Evolutionary conservation across 2,888 invertebrate genomes (phyloP), one percentile per base, ranked within the genome.

Genomic region (Scaptomyza cyrtandrae): DNA sequence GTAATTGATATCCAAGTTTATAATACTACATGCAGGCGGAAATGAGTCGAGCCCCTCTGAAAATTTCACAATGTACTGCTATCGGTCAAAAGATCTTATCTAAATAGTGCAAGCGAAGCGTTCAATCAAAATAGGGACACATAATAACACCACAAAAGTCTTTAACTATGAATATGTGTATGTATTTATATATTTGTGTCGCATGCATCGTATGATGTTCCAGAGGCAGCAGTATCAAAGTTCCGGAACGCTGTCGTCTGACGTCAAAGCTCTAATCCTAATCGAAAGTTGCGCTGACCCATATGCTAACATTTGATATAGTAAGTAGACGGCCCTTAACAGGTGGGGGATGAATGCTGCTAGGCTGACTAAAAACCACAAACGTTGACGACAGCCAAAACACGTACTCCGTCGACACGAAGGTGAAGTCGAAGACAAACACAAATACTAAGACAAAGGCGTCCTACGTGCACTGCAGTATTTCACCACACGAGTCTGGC

Each of bases 381-480:
- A 53, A 35, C 24, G 11, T n/a, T 13, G 11, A 69, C 60, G 58
- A 55, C 49, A 46, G 31, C 45, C 14, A 24, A 27, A 59, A 55
- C 67, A 79, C 75, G 79, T 79, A 79, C 67, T 64, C 79, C 75
- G 11, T 5, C 11, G 11, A n/a, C 35, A 9, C n/a, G 35, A 50
- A 50, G 24, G 52, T 52, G 52, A 27, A 37, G 14, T 24, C 37
- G 19, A 49, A 19, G 33, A n/a, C 49, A 33, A 50, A n/a, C n/a
- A 37, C 11, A 11, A n/a, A 52, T 11, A 37, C 24, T 10, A 9
- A 35, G 13, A 13, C 33, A 13, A 46, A 33, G n/a, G 16, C 35
- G 87, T 75, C 69, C 87, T 83, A 84, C 87, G 87, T 85, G 87
- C 76, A 62, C 58, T 64, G 62, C 80, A 69, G 68, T 68, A 84